phyloP scores from a whole-genome alignment of 2,113 vertebrate species.

The Anarrhichthys ocellatus region DNA sequence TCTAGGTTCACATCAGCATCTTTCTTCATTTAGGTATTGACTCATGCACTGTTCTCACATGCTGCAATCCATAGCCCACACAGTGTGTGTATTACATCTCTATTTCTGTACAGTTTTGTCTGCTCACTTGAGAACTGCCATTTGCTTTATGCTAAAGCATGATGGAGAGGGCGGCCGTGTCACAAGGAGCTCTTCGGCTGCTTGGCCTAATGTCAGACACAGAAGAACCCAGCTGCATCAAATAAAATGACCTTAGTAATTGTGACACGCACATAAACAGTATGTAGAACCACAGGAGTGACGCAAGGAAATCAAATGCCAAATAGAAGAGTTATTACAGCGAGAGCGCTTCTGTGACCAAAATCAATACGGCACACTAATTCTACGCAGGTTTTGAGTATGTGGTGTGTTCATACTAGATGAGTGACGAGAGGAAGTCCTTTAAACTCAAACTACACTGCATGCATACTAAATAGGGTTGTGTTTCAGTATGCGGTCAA shows the following conservation, averaged over 20 bases:
- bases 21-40: conserved; percentile 82
- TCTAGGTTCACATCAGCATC: conserved; percentile 80
- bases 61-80: conserved; percentile 69
- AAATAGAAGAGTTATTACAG: conserved; percentile 12
- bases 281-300: conserved; percentile 7
- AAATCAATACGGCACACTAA: neutral
- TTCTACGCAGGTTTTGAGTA: conserved; percentile 8
- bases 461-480: neutral
- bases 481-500: neutral
- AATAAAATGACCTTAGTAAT: conserved; percentile 4
- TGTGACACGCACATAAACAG: neutral
- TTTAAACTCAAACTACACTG: neutral
- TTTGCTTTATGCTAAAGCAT: conserved; percentile 60
- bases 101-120: conserved; percentile 71
- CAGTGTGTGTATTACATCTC: conserved; percentile 69
- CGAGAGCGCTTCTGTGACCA: neutral
- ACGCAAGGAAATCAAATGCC: conserved; percentile 19
- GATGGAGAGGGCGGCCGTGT: conserved; percentile 51
- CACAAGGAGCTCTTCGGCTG: conserved; percentile 15
- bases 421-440: neutral
- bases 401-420: neutral
- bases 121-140: conserved; percentile 57
- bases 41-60: conserved; percentile 68
- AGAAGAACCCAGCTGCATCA: neutral
- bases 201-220: conserved; percentile 5